Conservation (phyloP, 92 coral and sea anemone species). For the Porites cylindrica region DNA sequence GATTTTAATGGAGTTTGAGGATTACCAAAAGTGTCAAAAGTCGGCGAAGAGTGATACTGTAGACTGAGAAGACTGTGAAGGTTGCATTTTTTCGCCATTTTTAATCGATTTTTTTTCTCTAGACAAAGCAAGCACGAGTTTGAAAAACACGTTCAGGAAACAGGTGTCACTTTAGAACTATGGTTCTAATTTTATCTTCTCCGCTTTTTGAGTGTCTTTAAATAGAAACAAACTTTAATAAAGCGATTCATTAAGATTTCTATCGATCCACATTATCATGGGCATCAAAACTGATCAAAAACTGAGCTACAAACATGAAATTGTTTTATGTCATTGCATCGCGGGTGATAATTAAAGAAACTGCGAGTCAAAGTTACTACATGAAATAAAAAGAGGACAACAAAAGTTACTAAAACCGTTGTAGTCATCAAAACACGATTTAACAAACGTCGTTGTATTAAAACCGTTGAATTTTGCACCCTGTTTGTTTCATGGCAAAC, state of each 20-base stretch:
- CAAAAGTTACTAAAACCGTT: slow-evolving; percentile 11
- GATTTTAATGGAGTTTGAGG: background rate
- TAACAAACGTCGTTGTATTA: background rate
- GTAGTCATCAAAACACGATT: background rate
- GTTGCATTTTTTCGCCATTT: background rate
- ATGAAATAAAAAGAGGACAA: background rate
- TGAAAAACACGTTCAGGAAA: background rate
- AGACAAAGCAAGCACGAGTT: background rate
- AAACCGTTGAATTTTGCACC: slow-evolving; percentile 28
- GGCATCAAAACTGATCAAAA: too few species aligned
- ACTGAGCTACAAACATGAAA: background rate
- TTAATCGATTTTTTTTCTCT: background rate
- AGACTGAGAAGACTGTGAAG: background rate
- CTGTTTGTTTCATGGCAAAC: background rate
- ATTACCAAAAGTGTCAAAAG: background rate
- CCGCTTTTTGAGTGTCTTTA: background rate
- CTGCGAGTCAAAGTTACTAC: background rate
- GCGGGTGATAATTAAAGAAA: slow-evolving; percentile 8
- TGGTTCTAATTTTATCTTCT: background rate
- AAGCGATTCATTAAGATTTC: slow-evolving; percentile 19
- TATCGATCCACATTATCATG: slow-evolving; percentile 5
- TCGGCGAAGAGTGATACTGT: background rate
- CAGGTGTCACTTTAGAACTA: slow-evolving; percentile 1
- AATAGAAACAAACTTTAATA: background rate
- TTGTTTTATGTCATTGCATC: background rate